Evolutionary conservation across 2,797 vertebrate genomes (phyloP), one percentile per base, ranked within the genome.

Genomic region (Phataginus tricuspis): DNA sequence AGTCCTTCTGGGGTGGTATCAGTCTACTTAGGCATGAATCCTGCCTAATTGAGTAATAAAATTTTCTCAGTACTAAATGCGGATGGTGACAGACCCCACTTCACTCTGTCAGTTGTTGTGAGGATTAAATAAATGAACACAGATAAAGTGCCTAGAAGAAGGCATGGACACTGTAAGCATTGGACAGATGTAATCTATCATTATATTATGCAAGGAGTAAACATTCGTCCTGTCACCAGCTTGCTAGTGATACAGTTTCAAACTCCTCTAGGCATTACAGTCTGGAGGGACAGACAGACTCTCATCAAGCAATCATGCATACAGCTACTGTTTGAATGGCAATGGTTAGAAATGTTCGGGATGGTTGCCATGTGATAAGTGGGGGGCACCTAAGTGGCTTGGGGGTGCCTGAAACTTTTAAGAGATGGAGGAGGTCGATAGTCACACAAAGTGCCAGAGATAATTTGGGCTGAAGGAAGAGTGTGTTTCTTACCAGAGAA

Each of bases 161-260:
- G 2, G 23, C 7, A 0, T 8, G 21, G n/a, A 3, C 0, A 0
- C 0, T 0, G 15, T 29, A 2, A 49, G 15, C 57, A 0, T 0
- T 0, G 1, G 3, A 4, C 49, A 25, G n/a, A 7, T 25, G 42
- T 23, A 3, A 39, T 0, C 27, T 7, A 0, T 59, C 12, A 0
- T 16, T 37, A 0, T 25, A 5, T 9, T 4, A 2, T 1, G 0
- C 1, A 14, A 27, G 1, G 4, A 4, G 0, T 2, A 25, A 23
- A 7, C 14, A 0, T 19, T 21, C 5, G 0, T 12, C 1, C 3
- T 18, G 21, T 18, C 45, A 49, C 45, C 1, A 13, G 69, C 13
- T 27, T 14, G 7, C 19, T 31, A 0, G 13, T 31, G 16, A 12
- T 8, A 2, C 3, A 5, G 0, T 23, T 31, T 4, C 2, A 0